Conservation (phyloP, 2,888 invertebrate species). For the Parnassius apollo region DNA sequence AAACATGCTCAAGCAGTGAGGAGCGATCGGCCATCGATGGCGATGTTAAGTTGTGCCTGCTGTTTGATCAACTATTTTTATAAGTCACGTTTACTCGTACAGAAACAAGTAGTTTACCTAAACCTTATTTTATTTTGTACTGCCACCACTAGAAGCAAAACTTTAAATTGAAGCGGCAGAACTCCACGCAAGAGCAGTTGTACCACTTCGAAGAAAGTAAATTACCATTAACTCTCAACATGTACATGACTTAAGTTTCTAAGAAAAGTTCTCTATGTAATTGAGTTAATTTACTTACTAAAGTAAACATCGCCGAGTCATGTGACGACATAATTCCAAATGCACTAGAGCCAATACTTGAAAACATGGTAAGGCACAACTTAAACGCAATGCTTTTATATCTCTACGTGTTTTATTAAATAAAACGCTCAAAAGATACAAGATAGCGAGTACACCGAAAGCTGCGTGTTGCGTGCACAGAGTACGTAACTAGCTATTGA, state of each 20-base stretch:
- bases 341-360: conserved; percentile 23
- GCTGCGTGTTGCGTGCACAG: conserved; percentile 71
- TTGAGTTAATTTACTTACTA: conserved; percentile 41
- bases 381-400: conserved; percentile 54
- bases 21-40: conserved; percentile 73
- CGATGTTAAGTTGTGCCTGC: conserved; percentile 67
- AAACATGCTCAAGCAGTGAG: conserved; percentile 74
- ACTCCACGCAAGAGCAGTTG: conserved; percentile 42
- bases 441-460: conserved; percentile 74
- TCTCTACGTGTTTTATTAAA: conserved; percentile 59
- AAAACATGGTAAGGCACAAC: conserved; percentile 54
- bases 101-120: conserved; percentile 32
- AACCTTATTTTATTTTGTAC: conserved; percentile 37
- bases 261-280: conserved; percentile 44
- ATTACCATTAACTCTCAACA: conserved; percentile 52
- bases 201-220: conserved; percentile 48
- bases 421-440: conserved; percentile 56
- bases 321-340: conserved; percentile 36
- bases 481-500: conserved; percentile 52
- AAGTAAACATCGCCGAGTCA: conserved; percentile 24
- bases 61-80: conserved; percentile 32
- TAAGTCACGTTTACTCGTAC: conserved; percentile 26
- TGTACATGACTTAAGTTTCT: conserved; percentile 49
- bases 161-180: conserved; percentile 54
- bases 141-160: conserved; percentile 45